Percentiles rank a stretch among this genome's conserved stretches.
These are phyloP conservation scores for Andrena hattorfiana DNA, from an alignment of 2,888 invertebrate species.

Conservation along the genomic window DNA sequence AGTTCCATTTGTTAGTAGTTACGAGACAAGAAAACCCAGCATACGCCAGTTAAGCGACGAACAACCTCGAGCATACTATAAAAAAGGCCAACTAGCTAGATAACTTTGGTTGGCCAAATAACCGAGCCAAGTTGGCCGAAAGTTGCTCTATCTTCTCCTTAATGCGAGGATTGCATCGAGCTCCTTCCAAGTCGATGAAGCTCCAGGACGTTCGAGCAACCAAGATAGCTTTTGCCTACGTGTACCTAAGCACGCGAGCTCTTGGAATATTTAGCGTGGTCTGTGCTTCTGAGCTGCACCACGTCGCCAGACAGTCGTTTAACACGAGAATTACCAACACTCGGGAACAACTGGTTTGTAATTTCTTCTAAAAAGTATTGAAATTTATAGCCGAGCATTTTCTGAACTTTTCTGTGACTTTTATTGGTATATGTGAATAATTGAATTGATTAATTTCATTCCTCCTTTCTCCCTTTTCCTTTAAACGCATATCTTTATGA, in stretches of 20 bases:
- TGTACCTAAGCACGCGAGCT: background rate
- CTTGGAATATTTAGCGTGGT: background rate
- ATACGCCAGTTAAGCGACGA: constrained; percentile 3
- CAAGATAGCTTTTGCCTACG: background rate
- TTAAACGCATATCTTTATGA: too few relatives aligned
- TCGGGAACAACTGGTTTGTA: too few relatives aligned
- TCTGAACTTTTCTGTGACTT: too few relatives aligned
- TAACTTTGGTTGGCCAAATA: background rate
- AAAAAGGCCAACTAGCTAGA: background rate
- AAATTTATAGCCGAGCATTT: too few relatives aligned
- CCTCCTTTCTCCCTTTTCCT: too few relatives aligned
- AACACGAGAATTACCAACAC: too few relatives aligned
- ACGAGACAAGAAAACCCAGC: background rate
- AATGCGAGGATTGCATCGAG: constrained; percentile 4
- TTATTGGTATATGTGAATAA: too few relatives aligned
- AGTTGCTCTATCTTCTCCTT: constrained; percentile 2
- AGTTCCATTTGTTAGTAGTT: background rate
- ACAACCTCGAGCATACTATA: background rate
- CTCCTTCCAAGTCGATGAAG: background rate
- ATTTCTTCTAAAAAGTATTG: too few relatives aligned
- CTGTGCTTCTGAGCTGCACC: background rate
- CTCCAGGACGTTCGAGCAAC: background rate
- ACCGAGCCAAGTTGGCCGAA: constrained; percentile 1
- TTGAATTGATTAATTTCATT: too few relatives aligned
- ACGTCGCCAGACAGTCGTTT: background rate